These are phyloP conservation scores for Myathropa florea DNA, from an alignment of 2,888 invertebrate genomes.

Conservation along the genomic window DNA sequence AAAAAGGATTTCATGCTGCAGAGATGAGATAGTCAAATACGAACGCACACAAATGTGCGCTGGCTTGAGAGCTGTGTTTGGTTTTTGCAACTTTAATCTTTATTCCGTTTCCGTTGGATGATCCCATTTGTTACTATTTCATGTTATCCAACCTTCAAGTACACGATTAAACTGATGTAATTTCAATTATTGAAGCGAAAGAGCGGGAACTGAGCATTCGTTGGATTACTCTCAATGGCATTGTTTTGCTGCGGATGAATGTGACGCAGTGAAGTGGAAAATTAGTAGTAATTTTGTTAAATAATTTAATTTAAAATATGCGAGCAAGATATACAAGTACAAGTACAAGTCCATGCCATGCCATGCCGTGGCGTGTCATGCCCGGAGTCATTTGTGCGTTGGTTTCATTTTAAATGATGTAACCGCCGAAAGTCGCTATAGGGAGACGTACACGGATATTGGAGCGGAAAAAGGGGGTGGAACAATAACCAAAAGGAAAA, in stretches of 20 bases:
- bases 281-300: slow-evolving; percentile 63
- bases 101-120: slow-evolving; percentile 62
- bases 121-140: slow-evolving; percentile 54
- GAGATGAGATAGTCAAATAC: neutral
- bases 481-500: neutral
- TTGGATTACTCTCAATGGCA: slow-evolving; percentile 16
- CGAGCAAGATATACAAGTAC: slow-evolving; percentile 13
- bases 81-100: slow-evolving; percentile 34
- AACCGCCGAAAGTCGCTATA: neutral
- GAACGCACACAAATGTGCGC: neutral
- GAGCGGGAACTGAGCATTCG: slow-evolving; percentile 59
- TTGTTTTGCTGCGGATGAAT: slow-evolving; percentile 56
- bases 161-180: slow-evolving; percentile 60
- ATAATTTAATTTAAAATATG: slow-evolving; percentile 60
- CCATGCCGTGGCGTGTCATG: neutral
- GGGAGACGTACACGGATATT: neutral
- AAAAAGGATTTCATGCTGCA: neutral
- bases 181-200: slow-evolving; percentile 66
- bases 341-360: neutral
- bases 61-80: neutral
- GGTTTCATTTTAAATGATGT: slow-evolving; percentile 1
- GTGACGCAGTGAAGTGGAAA: slow-evolving; percentile 66
- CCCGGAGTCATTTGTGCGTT: slow-evolving; percentile 1
- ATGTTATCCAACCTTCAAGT: slow-evolving; percentile 56
- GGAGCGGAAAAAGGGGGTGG: neutral